phyloP scores from a whole-genome alignment of 2,888 invertebrate species.

The Cantharis rufa region DNA sequence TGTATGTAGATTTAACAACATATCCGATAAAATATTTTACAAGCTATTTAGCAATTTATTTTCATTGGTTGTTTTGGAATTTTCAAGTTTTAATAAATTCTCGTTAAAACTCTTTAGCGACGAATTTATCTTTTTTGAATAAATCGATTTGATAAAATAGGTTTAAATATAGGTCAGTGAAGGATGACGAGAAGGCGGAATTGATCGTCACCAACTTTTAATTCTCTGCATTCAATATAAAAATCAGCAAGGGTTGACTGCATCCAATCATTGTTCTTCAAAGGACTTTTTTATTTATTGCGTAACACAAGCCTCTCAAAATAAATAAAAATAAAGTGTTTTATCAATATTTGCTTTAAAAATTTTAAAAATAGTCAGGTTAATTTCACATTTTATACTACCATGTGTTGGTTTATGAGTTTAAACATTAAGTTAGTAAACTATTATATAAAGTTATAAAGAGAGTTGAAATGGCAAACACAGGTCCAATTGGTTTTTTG shows the following conservation, averaged over 20 bases:
- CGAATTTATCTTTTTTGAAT: background rate
- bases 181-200: conserved; percentile 4
- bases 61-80: background rate
- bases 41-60: background rate
- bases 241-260: conserved; percentile 3
- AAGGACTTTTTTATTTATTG: background rate
- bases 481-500: conserved; percentile 18
- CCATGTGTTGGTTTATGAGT: background rate
- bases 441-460: conserved; percentile 11
- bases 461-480: conserved; percentile 19
- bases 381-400: background rate
- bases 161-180: background rate
- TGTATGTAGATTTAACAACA: background rate
- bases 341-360: background rate
- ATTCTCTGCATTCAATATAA: conserved; percentile 17
- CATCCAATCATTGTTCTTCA: background rate
- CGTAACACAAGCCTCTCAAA: background rate
- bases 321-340: background rate
- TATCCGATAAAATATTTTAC: background rate
- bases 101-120: background rate
- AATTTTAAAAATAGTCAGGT: background rate
- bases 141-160: background rate
- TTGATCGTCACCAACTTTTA: conserved; percentile 18
- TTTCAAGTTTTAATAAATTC: background rate
- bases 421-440: conserved; percentile 6